These are phyloP conservation scores for Rhabdomys pumilio DNA, from an alignment of 2,797 vertebrate genomes.

Conservation along the genomic window DNA sequence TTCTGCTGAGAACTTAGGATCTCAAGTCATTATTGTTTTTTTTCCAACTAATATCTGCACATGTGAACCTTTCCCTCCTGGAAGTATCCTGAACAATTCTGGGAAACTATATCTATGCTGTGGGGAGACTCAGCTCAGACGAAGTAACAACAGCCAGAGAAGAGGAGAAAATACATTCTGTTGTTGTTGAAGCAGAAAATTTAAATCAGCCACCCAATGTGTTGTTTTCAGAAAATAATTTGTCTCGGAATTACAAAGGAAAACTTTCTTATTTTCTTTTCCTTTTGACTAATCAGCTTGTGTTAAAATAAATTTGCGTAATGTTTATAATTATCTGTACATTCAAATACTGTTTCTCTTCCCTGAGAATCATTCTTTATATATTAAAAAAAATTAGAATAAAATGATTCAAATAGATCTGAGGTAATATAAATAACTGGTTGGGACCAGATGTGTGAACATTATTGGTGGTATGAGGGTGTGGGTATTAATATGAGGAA, in stretches of 20 bases:
- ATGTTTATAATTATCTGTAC: slow-evolving; percentile 9
- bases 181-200: neutral
- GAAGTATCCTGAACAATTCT: slow-evolving; percentile 9
- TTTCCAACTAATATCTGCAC: slow-evolving; percentile 33
- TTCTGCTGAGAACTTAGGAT: slow-evolving; percentile 32
- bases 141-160: slow-evolving; percentile 1
- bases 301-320: slow-evolving; percentile 58
- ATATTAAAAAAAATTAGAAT: neutral
- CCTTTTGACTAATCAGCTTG: slow-evolving; percentile 19
- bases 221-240: slow-evolving; percentile 35
- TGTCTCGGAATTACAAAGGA: slow-evolving; percentile 49
- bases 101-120: neutral
- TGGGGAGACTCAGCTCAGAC: neutral
- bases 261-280: slow-evolving; percentile 16
- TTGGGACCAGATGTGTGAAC: neutral
- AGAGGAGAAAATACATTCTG: slow-evolving; percentile 36
- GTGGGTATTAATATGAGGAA: no score
- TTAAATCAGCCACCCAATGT: neutral
- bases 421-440: neutral
- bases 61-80: neutral
- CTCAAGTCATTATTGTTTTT: slow-evolving; percentile 45
- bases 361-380: neutral
- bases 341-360: neutral
- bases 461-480: neutral
- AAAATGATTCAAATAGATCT: slow-evolving; percentile 42